phyloP scores from a whole-genome alignment of 2,888 invertebrate species.

The Dorcus hopei region DNA sequence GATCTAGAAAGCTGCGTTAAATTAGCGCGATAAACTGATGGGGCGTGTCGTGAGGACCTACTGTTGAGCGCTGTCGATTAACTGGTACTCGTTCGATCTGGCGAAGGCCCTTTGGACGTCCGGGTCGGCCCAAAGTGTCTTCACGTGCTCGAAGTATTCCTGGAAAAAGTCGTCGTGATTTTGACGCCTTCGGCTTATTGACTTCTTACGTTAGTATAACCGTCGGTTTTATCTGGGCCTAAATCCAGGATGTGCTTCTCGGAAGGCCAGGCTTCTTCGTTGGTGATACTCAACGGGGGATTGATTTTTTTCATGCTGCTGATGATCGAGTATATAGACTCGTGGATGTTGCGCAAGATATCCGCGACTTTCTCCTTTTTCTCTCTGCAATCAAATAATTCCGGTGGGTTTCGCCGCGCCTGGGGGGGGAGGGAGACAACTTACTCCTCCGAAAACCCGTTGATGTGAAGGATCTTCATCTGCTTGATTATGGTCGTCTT shows the following conservation, averaged over 20 bases:
- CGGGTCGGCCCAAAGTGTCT: slow-evolving; percentile 65
- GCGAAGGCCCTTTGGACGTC: slow-evolving; percentile 68
- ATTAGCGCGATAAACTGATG: not conserved
- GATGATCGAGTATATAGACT: slow-evolving; percentile 68
- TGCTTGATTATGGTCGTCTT: slow-evolving; percentile 85
- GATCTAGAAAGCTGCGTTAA: slow-evolving; percentile 67
- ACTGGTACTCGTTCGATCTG: slow-evolving; percentile 73
- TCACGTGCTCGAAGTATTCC: slow-evolving; percentile 71
- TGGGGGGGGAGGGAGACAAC: slow-evolving; percentile 21
- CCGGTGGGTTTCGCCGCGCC: not conserved
- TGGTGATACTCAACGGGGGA: slow-evolving; percentile 51
- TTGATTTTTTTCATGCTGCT: slow-evolving; percentile 54
- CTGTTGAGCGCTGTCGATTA: slow-evolving; percentile 81
- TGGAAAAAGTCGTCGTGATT: slow-evolving; percentile 42
- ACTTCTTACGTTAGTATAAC: slow-evolving; percentile 55
- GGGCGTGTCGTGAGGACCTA: slow-evolving; percentile 51
- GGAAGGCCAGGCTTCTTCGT: slow-evolving; percentile 51
- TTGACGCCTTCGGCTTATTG: not conserved
- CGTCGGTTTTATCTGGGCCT: slow-evolving; percentile 54
- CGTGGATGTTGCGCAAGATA: slow-evolving; percentile 72
- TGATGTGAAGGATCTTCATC: slow-evolving; percentile 80
- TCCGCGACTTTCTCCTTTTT: slow-evolving; percentile 62
- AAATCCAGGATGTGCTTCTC: slow-evolving; percentile 54
- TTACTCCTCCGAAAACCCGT: slow-evolving; percentile 72
- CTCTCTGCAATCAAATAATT: slow-evolving; percentile 55